Percentiles rank a stretch among this genome's conserved stretches.
phyloP scores from a whole-genome alignment of 2,113 vertebrate genomes.

The Gymnogyps californianus region DNA sequence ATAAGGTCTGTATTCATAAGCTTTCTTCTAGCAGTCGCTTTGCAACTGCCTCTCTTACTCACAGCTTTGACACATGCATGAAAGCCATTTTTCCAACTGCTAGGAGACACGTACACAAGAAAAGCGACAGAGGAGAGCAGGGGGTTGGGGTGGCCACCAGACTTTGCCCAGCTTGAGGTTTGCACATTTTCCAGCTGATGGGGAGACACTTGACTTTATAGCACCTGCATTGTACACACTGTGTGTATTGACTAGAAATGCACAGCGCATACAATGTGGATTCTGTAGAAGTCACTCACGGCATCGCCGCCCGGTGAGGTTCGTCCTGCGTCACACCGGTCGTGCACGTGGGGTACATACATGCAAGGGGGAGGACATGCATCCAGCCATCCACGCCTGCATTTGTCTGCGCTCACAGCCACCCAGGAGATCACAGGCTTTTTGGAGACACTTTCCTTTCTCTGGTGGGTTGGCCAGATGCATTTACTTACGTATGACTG shows the following conservation, averaged over 20 bases:
- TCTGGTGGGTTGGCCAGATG: not conserved
- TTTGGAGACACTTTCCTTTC: not conserved
- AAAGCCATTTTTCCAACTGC: not conserved
- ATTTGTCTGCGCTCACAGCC: too few relatives aligned
- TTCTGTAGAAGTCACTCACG: conserved; percentile 72
- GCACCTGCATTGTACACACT: conserved; percentile 98
- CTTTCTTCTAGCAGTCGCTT: not conserved
- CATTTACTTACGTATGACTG: accelerated
- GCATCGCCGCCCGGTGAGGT: not conserved
- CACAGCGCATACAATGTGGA: conserved; percentile 99
- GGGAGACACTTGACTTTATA: conserved; percentile 66
- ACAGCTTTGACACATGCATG: not conserved
- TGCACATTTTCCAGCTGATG: not conserved
- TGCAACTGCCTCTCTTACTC: not conserved
- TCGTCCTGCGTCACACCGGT: not conserved
- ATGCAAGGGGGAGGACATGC: not conserved
- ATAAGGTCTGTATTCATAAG: not conserved
- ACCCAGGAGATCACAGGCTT: not conserved
- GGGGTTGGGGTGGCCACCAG: not conserved
- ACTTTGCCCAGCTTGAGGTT: not conserved
- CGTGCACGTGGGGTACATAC: accelerated
- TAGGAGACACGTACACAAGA: accelerated
- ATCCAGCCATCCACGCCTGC: not conserved
- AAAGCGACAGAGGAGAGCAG: not conserved
- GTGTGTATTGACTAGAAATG: conserved; percentile 80